Evolutionary conservation across 2,888 invertebrate genomes (phyloP).

Genomic region (Aethes cnicana): DNA sequence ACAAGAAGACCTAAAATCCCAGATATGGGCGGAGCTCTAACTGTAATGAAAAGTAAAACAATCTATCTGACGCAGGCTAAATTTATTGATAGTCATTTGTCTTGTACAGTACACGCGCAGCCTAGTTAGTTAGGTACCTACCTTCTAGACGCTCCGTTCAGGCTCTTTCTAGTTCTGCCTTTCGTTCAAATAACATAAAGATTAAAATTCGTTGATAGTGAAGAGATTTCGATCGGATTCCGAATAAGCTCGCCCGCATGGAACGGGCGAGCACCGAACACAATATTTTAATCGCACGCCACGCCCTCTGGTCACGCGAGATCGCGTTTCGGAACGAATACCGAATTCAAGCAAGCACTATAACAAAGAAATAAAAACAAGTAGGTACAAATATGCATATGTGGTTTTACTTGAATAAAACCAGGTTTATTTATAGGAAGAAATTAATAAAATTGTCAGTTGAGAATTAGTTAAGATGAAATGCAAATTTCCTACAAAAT

Average conservation of each 20-base stretch:
- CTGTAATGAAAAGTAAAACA: constrained; percentile 4
- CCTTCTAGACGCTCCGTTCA: background rate
- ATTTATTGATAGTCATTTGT: constrained; percentile 10
- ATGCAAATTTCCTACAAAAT: too few species aligned
- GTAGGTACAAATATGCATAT: too few species aligned
- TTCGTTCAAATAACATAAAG: constrained; percentile 9
- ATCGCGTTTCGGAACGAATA: constrained; percentile 64
- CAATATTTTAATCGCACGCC: constrained; percentile 74
- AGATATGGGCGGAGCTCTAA: background rate
- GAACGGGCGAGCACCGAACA: constrained; percentile 45
- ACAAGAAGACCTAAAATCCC: too few species aligned
- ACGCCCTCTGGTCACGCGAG: constrained; percentile 77
- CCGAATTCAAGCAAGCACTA: constrained; percentile 11
- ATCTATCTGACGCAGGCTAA: background rate
- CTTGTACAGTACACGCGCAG: background rate
- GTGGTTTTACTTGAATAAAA: too few species aligned
- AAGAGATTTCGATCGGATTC: constrained; percentile 45
- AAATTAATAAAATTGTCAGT: too few species aligned
- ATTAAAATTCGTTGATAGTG: constrained; percentile 12
- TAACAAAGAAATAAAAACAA: background rate
- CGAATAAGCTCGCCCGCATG: constrained; percentile 41
- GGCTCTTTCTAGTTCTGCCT: background rate
- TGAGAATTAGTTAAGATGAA: too few species aligned
- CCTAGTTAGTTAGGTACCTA: background rate
- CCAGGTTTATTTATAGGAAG: too few species aligned